Evolutionary conservation across 2,113 vertebrate species (phyloP).

Genomic region (Talpa occidentalis): DNA sequence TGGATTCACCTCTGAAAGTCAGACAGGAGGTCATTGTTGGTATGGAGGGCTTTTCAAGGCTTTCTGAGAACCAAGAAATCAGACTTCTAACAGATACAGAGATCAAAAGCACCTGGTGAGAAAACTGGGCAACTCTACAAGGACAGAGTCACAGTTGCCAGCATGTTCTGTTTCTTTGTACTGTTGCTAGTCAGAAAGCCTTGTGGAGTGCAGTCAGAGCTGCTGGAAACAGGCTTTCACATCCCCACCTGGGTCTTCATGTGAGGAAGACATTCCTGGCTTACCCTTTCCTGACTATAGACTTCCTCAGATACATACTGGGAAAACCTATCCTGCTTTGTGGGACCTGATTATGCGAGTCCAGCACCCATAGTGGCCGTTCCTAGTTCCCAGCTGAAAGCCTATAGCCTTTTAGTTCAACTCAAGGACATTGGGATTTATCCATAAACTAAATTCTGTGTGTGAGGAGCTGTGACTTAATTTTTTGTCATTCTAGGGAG

Average conservation of each 20-base stretch:
- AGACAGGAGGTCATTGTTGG: background rate
- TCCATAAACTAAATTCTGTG: background rate
- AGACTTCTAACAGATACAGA: background rate
- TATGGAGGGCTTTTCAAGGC: background rate
- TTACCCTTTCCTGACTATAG: background rate
- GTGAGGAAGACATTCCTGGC: background rate
- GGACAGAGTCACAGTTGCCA: background rate
- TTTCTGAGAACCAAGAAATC: background rate
- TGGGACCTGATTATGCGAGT: background rate
- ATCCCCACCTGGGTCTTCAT: background rate
- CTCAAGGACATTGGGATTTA: background rate
- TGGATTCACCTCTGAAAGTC: background rate
- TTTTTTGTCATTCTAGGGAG: background rate
- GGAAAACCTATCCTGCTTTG: background rate
- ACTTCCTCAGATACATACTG: background rate
- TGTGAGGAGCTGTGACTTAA: background rate
- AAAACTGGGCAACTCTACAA: background rate
- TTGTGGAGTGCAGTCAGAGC: background rate
- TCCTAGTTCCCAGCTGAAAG: background rate
- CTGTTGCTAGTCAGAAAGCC: background rate
- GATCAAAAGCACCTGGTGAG: background rate
- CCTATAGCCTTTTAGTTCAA: background rate
- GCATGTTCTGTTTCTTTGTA: background rate
- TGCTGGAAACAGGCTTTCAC: background rate
- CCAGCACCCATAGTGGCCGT: background rate